Conservation (phyloP, 2,888 invertebrate species). For the Euspilapteryx auroguttella region DNA sequence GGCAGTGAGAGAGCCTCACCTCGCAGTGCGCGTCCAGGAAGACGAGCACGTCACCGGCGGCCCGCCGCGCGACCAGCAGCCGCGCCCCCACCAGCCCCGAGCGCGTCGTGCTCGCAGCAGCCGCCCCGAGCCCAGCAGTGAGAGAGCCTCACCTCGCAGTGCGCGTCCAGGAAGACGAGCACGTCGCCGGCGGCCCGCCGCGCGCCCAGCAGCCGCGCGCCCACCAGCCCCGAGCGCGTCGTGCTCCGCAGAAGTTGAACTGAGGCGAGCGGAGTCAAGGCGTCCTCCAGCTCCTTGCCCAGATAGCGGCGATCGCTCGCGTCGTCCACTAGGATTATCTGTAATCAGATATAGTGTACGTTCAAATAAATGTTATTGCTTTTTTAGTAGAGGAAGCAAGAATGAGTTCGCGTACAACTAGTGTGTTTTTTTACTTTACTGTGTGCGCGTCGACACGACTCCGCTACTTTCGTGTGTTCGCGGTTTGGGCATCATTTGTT, state of each 20-base stretch:
- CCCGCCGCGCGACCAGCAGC: too few species aligned
- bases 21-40: too few species aligned
- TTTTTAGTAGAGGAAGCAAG: too few species aligned
- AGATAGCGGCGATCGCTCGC: constrained; percentile 43
- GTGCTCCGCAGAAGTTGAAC: constrained; percentile 72
- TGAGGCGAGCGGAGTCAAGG: constrained; percentile 22
- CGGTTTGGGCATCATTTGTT: too few species aligned
- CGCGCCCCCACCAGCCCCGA: constrained; percentile 89
- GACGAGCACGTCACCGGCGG: too few species aligned
- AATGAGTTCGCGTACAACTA: too few species aligned
- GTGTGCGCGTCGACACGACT: too few species aligned
- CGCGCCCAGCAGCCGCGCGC: constrained; percentile 88
- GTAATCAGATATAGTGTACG: constrained; percentile 11
- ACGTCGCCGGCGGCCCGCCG: constrained; percentile 79
- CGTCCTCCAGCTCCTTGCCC: constrained; percentile 35
- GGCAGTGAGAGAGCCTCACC: too few species aligned
- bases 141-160: constrained; percentile 81
- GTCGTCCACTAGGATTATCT: constrained; percentile 50
- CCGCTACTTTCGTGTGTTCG: too few species aligned
- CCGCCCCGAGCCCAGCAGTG: constrained; percentile 30
- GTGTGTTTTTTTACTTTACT: too few species aligned
- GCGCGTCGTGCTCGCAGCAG: constrained; percentile 78
- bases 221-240: constrained; percentile 83
- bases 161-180: constrained; percentile 90
- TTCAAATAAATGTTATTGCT: constrained; percentile 2